A percentile compares a stretch with the other conserved stretches of the same genome.
Evolutionary conservation across 2,797 vertebrate species (phyloP).

Genomic region (Vespertilio murinus): DNA sequence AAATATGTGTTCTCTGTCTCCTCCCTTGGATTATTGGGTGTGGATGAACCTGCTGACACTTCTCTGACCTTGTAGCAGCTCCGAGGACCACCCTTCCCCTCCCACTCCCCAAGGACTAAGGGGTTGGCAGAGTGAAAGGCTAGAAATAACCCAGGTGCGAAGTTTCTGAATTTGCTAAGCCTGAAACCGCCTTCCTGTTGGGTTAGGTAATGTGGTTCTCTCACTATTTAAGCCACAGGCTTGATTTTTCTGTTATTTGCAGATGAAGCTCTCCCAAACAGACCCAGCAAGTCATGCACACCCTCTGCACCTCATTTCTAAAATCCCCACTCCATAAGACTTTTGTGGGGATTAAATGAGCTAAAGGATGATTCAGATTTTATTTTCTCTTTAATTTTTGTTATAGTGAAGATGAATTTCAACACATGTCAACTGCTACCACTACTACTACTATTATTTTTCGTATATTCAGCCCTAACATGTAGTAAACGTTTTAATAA

Average conservation of each 20-base stretch:
- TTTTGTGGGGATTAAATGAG: constrained; percentile 11
- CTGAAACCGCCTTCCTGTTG: not conserved
- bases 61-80: not conserved
- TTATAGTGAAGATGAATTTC: not conserved
- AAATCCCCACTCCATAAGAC: not conserved
- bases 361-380: not conserved
- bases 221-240: not conserved
- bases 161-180: not conserved
- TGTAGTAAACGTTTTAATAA: not conserved
- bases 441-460: not conserved
- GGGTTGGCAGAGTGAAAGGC: not conserved
- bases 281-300: not conserved
- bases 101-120: not conserved
- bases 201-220: not conserved
- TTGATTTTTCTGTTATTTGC: constrained; percentile 4
- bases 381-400: constrained; percentile 23
- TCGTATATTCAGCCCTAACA: not conserved
- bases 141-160: not conserved
- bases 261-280: not conserved
- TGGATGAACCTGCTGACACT: not conserved
- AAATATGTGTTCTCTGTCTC: not conserved
- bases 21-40: not conserved
- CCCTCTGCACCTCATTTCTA: not conserved
- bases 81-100: not conserved
- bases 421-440: not conserved